Conservation (phyloP, 2,797 vertebrate species). For the Lagodon rhomboides region DNA sequence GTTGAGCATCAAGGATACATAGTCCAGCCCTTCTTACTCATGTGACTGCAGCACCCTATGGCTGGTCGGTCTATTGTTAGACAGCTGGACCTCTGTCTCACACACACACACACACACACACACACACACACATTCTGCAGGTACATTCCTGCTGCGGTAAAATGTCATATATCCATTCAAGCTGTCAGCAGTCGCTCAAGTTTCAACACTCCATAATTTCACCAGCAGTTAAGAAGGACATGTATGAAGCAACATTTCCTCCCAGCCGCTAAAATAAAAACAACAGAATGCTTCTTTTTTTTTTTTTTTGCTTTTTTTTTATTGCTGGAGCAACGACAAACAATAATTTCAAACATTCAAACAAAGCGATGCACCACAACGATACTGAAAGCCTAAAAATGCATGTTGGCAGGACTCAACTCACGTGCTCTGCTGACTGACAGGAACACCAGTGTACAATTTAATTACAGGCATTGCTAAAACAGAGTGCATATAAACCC, state of each 20-base stretch:
- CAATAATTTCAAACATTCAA: constrained; percentile 82
- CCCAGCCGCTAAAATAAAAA: constrained; percentile 19
- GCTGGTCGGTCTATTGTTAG: constrained; percentile 85
- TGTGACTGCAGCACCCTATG: constrained; percentile 81
- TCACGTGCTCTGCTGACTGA: constrained; percentile 33
- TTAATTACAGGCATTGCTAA: constrained; percentile 48
- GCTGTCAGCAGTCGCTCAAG: constrained; percentile 49
- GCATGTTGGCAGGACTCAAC: constrained; percentile 39
- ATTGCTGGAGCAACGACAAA: constrained; percentile 90
- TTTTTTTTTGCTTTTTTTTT: constrained; percentile 66
- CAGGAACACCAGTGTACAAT: constrained; percentile 20
- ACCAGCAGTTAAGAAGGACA: constrained; percentile 20
- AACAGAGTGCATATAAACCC: constrained; percentile 21
- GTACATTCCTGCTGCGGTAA: constrained; percentile 36
- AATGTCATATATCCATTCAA: constrained; percentile 41
- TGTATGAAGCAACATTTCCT: constrained; percentile 13
- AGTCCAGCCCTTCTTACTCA: constrained; percentile 77
- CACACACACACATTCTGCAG: constrained; percentile 40
- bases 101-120: constrained; percentile 11
- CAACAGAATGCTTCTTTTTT: constrained; percentile 24
- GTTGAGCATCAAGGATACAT: constrained; percentile 79
- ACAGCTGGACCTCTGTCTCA: constrained; percentile 34
- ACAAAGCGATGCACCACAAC: constrained; percentile 80
- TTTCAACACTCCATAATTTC: constrained; percentile 57
- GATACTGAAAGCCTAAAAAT: constrained; percentile 74